Base-by-base conservation (phyloP, 2,888 invertebrate genomes). In the Dromius quadrimaculatus region DNA sequence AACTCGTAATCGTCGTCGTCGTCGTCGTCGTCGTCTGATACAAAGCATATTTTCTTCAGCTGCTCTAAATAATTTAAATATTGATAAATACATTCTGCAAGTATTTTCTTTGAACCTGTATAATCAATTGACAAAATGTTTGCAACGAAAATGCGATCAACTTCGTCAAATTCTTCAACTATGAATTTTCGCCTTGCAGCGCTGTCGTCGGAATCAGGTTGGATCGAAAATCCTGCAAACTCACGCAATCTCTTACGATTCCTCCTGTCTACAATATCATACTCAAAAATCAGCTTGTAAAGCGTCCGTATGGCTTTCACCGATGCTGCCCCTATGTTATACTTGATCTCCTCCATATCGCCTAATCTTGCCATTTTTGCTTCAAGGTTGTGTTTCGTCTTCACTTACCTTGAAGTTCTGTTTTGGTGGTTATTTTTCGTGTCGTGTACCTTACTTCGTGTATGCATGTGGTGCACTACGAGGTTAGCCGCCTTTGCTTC, bases 91-190 rank as follows among this genome's bases (percentile, higher is more conserved):
- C 63, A 22, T 32, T 41, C 43, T 9, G 43, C 63, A 20, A 20
- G 32, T 2, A n/a, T n/a, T 11, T 63, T 23, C 5, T 41, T 43
- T 19, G 36, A 17, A 41, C 41, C 38, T 22, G 47, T 6, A 22
- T 50, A 54, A 11, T 50, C 66, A 22, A 47, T 8, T 11, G 34
- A 36, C 15, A 66, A 54, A 32, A 65, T 32, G 13, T 65, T 36
- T 5, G 19, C 36, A 2, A 41, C 43, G 9, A 23, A 4, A 17
- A 62, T 38, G 1, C 36, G n/a, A 41, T 38, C 62, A 4, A 41
- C 38, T 38, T 20, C 17, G 20, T 47, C 20, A 20, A 38, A 38
- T 38, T 38, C 13, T 9, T 20, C 9, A 9, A 8, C 19, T 36
- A 62, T 62, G 8, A 9, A 13, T 19, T 41, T 23, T 17, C 22